Evolutionary conservation across 2,888 invertebrate species (phyloP), one percentile per base, ranked within the genome.

Genomic region (Caenorhabditis doughertyi): DNA sequence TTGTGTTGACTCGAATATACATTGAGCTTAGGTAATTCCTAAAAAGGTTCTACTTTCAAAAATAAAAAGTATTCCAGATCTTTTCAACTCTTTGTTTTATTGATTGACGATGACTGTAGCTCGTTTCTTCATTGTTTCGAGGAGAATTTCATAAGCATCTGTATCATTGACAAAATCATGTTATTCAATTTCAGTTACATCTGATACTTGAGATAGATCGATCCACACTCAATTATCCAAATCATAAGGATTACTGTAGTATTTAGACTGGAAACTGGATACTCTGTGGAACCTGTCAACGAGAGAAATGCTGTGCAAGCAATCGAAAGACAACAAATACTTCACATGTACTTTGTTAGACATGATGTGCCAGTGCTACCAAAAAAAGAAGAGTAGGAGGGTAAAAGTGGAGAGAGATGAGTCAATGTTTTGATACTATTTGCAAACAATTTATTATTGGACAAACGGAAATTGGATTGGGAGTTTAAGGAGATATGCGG

Each of bases 371-470:
- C 56, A 62, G 71, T 76, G 67, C 76, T 76, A 65, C 74, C 64
- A 65, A 51, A 55, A 62, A 71, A 39, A 51, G 11, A 51, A 16
- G 65, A 65, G 49, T 42, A 44, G 62, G 51, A 49, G 23, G 47
- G 42, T 3, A 9, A 47, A 18, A 32, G 53, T 13, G 32, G 60
- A 2, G 5, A 47, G 13, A 32, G 76, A 76, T 76, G 76, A 76
- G 76, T 76, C 76, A 76, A 76, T 76, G 76, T 76, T 76, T 67
- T 76, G 76, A 76, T 76, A 76, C 76, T 68, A 76, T 76, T 68
- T 76, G 76, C 76, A 76, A 76, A 76, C 68, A 76, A 29, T 76
- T 58, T 67, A 58, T 32, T 49, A 51, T 49, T 60, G 23, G 35
- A 67, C 68, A 76, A 68, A 67, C 76, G 67, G 76, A 76, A 76